Percentiles rank a stretch among this genome's conserved stretches.
phyloP scores from a whole-genome alignment of 64 coral and sea anemone genomes.

The Platygyra sinensis region DNA sequence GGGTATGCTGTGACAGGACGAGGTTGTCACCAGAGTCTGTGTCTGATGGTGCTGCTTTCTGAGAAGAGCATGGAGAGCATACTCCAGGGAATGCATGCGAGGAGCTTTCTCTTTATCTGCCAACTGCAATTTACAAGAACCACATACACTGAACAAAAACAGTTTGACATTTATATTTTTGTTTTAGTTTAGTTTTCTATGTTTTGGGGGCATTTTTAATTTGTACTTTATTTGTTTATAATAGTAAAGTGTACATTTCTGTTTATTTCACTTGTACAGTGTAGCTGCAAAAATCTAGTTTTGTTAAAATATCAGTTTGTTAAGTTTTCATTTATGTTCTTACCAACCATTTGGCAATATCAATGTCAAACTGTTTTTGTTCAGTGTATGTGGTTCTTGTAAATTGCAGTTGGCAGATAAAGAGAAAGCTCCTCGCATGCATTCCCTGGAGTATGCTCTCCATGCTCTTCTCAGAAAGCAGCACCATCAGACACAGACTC shows the following conservation, averaged over 20 bases:
- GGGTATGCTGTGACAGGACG: constrained; percentile 79
- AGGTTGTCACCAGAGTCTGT: constrained; percentile 56
- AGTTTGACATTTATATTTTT: neutral
- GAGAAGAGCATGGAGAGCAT: constrained; percentile 77
- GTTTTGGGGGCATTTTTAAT: too few species aligned
- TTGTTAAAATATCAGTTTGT: too few species aligned
- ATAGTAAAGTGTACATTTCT: too few species aligned
- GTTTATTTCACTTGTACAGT: too few species aligned
- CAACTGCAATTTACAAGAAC: constrained; percentile 11
- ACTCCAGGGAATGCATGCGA: constrained; percentile 55
- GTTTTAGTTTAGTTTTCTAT: too few species aligned
- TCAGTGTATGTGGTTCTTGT: neutral
- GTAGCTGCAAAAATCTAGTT: too few species aligned
- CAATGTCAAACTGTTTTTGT: neutral
- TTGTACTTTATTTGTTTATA: too few species aligned
- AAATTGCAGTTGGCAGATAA: constrained; percentile 32
- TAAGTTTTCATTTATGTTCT: too few species aligned
- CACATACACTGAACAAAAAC: neutral
- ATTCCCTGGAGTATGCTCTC: constrained; percentile 69
- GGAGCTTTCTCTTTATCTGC: constrained; percentile 21
- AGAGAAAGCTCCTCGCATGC: neutral
- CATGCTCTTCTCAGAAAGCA: constrained; percentile 85
- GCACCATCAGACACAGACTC: constrained; percentile 61
- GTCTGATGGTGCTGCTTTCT: constrained; percentile 75
- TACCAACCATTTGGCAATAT: too few species aligned